Evolutionary conservation across 2,888 invertebrate genomes (phyloP), one percentile per base, ranked within the genome.

Genomic region (Caenorhabditis parvicauda): DNA sequence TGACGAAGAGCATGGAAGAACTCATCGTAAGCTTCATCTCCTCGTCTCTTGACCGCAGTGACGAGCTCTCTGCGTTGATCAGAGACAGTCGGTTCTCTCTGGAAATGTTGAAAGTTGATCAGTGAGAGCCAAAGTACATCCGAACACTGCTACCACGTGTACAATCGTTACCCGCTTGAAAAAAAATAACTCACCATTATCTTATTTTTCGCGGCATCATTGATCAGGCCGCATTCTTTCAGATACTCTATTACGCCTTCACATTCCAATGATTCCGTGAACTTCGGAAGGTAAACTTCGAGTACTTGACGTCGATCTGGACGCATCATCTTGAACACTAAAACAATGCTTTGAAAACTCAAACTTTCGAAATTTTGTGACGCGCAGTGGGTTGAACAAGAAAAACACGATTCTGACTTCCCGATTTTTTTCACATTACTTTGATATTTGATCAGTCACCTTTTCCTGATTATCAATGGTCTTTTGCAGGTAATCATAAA

Each of bases 1-100:
- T 58, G 48, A 27, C 48, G 43, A 25, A 67, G 59, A 41, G 66
- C 66, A 25, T 61, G 41, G 47, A 62, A 64, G 35, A 69, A 64
- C 25, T 55, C 57, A 52, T 69, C 61, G 54, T 48, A 69, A 43
- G 69, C 69, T 29, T 44, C 53, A 48, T 66, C 61, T 25, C 69
- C 69, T 9, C 69, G 54, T 42, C 51, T 43, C 39, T 65, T 55
- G 25, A 68, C 50, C 19, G 56, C 59, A 37, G 51, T 57, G 12
- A 68, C 41, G 3, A 64, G 47, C 9, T 53, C 61, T 51, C 47
- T 53, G 17, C 61, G 53, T 28, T 47, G 49, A 2, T 57, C 56
- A 14, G 50, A 41, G 28, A 51, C 61, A 2, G 57, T 49, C 24
- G 47, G 27, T 42, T 44, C 43, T 9, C 58, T 42, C 58, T 65